Conservation (phyloP, 2,113 vertebrate genomes). For the Syngnathus floridae region DNA sequence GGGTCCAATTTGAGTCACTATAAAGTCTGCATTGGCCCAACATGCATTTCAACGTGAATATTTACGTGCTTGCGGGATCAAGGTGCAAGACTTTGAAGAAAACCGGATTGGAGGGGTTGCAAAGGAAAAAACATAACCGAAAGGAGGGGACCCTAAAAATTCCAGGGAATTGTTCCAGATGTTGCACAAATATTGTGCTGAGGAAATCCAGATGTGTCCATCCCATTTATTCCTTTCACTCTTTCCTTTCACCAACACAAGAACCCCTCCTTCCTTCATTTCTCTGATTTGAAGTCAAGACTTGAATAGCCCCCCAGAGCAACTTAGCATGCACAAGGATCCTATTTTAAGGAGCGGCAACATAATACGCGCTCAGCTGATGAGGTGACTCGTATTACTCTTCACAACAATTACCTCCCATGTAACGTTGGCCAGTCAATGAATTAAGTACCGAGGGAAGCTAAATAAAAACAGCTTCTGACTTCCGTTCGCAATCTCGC, state of each 20-base stretch:
- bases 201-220: conserved; percentile 74
- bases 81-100: conserved; percentile 63
- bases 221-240: conserved; percentile 38
- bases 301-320: conserved; percentile 58
- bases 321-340: conserved; percentile 56
- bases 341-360: conserved; percentile 62
- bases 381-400: conserved; percentile 40
- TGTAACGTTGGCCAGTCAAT: conserved; percentile 39
- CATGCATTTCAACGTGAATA: conserved; percentile 48
- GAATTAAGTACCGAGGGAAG: conserved; percentile 3
- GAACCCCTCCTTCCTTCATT: conserved; percentile 16
- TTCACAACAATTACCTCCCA: conserved; percentile 53
- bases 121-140: conserved; percentile 37
- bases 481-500: conserved; percentile 18
- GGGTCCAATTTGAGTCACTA: conserved; percentile 67
- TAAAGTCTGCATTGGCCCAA: conserved; percentile 59
- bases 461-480: conserved; percentile 33
- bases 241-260: conserved; percentile 15
- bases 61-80: conserved; percentile 50
- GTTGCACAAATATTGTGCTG: conserved; percentile 70
- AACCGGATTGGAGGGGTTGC: conserved; percentile 20
- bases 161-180: conserved; percentile 74
- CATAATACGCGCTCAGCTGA: conserved; percentile 18
- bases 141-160: conserved; percentile 69
- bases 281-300: conserved; percentile 56